Conservation (phyloP, 2,888 invertebrate genomes). For the Apamea epomidion region DNA sequence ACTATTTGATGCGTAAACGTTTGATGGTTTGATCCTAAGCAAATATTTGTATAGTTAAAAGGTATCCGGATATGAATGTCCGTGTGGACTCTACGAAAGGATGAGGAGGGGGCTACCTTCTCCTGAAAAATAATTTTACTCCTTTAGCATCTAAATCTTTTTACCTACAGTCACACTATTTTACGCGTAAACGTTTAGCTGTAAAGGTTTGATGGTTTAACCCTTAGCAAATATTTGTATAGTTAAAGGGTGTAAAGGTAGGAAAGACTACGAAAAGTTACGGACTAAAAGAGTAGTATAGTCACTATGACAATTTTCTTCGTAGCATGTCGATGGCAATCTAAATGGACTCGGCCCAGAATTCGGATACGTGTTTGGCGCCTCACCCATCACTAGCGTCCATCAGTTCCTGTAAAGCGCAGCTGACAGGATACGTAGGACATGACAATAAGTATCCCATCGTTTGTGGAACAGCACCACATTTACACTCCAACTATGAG, state of each 20-base stretch:
- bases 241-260: not conserved
- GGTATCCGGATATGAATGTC: not conserved
- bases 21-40: not conserved
- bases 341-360: not conserved
- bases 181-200: not conserved
- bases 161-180: constrained; percentile 1
- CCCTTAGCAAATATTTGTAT: constrained; percentile 1
- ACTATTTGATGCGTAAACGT: not conserved
- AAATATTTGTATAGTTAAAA: constrained; percentile 7
- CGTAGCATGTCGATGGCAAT: not conserved
- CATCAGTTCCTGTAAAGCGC: no score
- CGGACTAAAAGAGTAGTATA: not conserved
- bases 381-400: not conserved
- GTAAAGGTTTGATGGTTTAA: not conserved
- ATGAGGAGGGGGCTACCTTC: not conserved
- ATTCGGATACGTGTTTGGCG: not conserved
- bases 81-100: not conserved
- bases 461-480: not conserved
- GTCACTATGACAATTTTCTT: not conserved
- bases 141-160: not conserved
- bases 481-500: not conserved
- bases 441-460: not conserved
- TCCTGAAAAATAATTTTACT: not conserved
- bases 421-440: not conserved
- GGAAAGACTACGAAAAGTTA: not conserved